A percentile compares a stretch with the other conserved stretches of the same genome.
phyloP scores from a whole-genome alignment of 2,797 vertebrate genomes.

The Rhinophrynus dorsalis region DNA sequence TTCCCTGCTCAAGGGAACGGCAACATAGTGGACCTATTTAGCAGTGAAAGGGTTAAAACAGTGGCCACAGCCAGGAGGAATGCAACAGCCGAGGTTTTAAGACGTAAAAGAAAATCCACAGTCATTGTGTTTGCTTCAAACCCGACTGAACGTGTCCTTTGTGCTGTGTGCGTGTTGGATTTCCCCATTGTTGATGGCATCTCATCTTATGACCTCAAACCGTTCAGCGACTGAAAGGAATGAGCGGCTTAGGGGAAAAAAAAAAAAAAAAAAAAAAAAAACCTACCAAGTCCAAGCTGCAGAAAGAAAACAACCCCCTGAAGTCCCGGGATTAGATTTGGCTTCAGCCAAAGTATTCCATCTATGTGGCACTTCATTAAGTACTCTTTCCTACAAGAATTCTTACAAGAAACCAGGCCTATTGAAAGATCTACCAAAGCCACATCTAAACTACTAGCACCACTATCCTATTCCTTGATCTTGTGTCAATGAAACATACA shows the following conservation, averaged over 20 bases:
- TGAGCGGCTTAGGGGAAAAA: not conserved
- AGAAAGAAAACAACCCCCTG: not conserved
- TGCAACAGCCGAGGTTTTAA: conserved; percentile 12
- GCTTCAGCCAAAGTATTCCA: not conserved
- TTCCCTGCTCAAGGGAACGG: not conserved
- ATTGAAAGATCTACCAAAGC: not conserved
- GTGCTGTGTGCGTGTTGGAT: conserved; percentile 18
- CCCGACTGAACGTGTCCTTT: conserved; percentile 31
- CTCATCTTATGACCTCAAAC: conserved; percentile 27
- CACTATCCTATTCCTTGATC: no score
- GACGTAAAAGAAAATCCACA: conserved; percentile 22
- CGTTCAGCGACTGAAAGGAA: conserved; percentile 8
- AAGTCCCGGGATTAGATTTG: not conserved
- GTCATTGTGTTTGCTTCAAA: conserved; percentile 30
- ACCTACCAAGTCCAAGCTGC: not conserved
- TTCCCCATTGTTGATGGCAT: conserved; percentile 21
- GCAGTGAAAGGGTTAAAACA: conserved; percentile 13
- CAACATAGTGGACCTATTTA: no score
- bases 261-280: not conserved
- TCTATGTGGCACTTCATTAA: conserved; percentile 5
- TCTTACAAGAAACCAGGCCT: not conserved
- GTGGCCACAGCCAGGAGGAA: conserved; percentile 8
- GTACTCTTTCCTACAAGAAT: not conserved
- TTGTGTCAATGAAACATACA: no score
- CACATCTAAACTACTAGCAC: not conserved